Base-by-base conservation (phyloP, 2,797 vertebrate genomes). In the Syngnathus acus region DNA sequence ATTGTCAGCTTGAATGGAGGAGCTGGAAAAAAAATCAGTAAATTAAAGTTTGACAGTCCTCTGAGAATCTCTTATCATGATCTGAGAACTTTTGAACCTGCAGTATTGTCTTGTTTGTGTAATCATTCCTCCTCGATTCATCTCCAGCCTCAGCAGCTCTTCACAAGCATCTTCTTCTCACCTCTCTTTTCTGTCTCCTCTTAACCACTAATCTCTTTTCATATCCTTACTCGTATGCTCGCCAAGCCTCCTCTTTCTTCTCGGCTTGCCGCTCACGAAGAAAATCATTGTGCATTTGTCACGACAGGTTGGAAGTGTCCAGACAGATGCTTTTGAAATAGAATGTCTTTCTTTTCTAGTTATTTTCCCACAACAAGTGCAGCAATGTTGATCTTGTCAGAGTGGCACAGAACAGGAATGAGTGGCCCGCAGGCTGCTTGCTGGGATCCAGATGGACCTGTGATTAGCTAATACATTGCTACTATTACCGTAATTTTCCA, bases 61-160 rank as follows among this genome's bases (percentile, higher is more conserved):
- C 79, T 82, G 76, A 84, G 77, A 85, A 80, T 85, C 88, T 87
- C 93, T 94, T 93, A 92, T 89, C 94, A 93, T 91, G 26, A 37
- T 57, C 21, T 45, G 42, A 62, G n/a, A 62, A 62, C 60, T 45
- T 62, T 21, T 62, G 38, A 61, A 21, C 9, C 21, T 43, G 42
- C 21, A 68, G 64, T 51, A 39, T 55, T 65, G 59, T 23, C 65
- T 54, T 67, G 65, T 77, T 66, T 67, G 68, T 72, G 53, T 69
- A 11, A 71, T 71, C 57, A 65, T 54, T 19, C 45, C 65, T 21
- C 37, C 45, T 65, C 26, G 9, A 62, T 47, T 16, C 42, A 62
- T 47, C 9, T 63, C 39, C 65, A 23, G 21, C 37, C 59, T 68
- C n/a, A 17, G 42, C 55, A 19, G 32, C 50, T 42, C 53, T 11